Evolutionary conservation across 1,140 invertebrate species (phyloP).

Genomic region (Hyles euphorbiae): DNA sequence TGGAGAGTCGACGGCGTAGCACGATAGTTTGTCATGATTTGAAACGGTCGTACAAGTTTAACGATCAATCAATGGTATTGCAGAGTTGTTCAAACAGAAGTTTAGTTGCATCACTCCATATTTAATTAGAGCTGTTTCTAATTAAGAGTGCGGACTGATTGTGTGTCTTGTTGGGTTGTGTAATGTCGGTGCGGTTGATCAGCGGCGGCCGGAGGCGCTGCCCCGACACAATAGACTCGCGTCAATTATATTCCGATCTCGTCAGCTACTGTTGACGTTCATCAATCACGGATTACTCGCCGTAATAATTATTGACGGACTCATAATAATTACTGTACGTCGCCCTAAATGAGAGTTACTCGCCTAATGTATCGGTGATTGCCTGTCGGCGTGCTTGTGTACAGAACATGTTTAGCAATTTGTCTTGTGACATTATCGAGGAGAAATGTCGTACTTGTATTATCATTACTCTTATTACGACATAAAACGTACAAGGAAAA

Average conservation of each 20-base stretch:
- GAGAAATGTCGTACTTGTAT: too few species aligned
- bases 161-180: conserved; percentile 34
- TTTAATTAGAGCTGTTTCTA: conserved; percentile 53
- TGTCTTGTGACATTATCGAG: too few species aligned
- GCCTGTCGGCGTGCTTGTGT: not conserved
- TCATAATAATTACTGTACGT: conserved; percentile 34
- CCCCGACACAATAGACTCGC: conserved; percentile 37
- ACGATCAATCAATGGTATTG: conserved; percentile 27
- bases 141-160: conserved; percentile 46
- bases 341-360: conserved; percentile 30
- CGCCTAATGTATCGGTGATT: conserved; percentile 21
- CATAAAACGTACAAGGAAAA: too few species aligned
- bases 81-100: conserved; percentile 12
- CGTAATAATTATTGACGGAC: conserved; percentile 67
- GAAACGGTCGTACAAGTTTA: conserved; percentile 10
- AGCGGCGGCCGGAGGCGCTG: conserved; percentile 24
- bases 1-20: conserved; percentile 8
- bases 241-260: conserved; percentile 45
- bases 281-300: conserved; percentile 61
- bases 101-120: conserved; percentile 4
- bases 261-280: conserved; percentile 54
- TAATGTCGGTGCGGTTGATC: conserved; percentile 45
- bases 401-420: too few species aligned
- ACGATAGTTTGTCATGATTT: conserved; percentile 15
- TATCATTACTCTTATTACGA: too few species aligned